Percentiles rank a stretch among this genome's conserved stretches.
phyloP scores from a whole-genome alignment of 2,113 vertebrate species.

The Ochotona princeps region DNA sequence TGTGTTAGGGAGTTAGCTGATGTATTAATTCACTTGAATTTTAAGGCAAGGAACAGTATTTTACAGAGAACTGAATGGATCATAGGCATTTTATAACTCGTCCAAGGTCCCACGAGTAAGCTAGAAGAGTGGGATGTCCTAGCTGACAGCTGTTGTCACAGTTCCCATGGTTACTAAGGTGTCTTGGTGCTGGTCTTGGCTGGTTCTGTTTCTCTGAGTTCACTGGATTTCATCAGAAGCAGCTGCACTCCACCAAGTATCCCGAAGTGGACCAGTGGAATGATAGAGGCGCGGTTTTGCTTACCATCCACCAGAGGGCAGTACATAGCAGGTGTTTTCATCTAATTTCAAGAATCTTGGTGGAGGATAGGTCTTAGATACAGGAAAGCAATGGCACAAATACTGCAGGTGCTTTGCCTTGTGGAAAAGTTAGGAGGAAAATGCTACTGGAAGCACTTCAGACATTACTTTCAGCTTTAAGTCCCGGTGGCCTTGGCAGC shows the following conservation, averaged over 20 bases:
- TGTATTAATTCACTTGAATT: not conserved
- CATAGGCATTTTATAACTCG: not conserved
- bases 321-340: not conserved
- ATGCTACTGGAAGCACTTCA: not conserved
- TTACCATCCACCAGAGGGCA: conserved; percentile 50
- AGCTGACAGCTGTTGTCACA: not conserved
- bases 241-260: not conserved
- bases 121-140: not conserved
- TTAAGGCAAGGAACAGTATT: not conserved
- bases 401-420: not conserved
- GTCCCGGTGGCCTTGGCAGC: not conserved
- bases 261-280: not conserved
- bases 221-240: not conserved
- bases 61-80: not conserved
- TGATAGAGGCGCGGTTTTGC: not conserved
- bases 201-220: not conserved
- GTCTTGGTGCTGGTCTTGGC: not conserved
- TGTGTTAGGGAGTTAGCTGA: not conserved
- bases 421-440: not conserved
- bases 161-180: not conserved
- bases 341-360: not conserved
- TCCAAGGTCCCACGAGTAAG: not conserved
- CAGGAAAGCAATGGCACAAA: not conserved
- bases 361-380: not conserved
- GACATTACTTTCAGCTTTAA: not conserved